phyloP scores from a whole-genome alignment of 1,140 invertebrate genomes.

The Macrosteles quadrilineatus region DNA sequence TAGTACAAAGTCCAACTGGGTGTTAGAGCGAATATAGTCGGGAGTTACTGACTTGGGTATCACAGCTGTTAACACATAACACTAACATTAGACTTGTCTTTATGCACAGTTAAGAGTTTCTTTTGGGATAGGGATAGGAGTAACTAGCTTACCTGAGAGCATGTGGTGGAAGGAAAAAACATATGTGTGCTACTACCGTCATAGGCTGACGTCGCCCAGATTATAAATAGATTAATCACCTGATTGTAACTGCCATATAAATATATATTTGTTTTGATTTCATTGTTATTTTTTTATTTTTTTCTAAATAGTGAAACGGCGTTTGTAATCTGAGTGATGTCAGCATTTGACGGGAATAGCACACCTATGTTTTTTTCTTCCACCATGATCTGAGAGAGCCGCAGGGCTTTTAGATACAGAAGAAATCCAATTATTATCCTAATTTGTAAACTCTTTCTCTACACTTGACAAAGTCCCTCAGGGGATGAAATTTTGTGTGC shows the following conservation, averaged over 20 bases:
- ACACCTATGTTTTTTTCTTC: background rate
- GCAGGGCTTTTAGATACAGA: background rate
- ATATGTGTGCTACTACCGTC: no score
- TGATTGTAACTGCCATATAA: no score
- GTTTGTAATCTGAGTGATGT: no score
- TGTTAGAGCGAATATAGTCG: slow-evolving; percentile 65
- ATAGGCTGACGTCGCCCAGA: background rate
- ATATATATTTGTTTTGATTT: no score
- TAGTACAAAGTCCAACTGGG: slow-evolving; percentile 64
- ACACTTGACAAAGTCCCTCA: no score
- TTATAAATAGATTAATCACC: background rate
- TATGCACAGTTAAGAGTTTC: background rate
- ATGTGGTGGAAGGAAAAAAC: background rate
- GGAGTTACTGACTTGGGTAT: slow-evolving; percentile 69
- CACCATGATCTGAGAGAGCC: background rate
- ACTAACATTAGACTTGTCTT: background rate
- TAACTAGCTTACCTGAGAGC: background rate
- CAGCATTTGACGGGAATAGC: no score
- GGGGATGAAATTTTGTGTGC: no score
- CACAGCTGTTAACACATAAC: slow-evolving; percentile 56
- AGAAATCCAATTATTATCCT: no score
- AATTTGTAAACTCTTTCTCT: no score
- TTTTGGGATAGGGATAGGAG: background rate
- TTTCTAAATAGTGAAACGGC: no score
- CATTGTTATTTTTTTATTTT: no score